These are phyloP conservation scores for Sarcoramphus papa DNA, from an alignment of 2,797 vertebrate species.

Conservation along the genomic window DNA sequence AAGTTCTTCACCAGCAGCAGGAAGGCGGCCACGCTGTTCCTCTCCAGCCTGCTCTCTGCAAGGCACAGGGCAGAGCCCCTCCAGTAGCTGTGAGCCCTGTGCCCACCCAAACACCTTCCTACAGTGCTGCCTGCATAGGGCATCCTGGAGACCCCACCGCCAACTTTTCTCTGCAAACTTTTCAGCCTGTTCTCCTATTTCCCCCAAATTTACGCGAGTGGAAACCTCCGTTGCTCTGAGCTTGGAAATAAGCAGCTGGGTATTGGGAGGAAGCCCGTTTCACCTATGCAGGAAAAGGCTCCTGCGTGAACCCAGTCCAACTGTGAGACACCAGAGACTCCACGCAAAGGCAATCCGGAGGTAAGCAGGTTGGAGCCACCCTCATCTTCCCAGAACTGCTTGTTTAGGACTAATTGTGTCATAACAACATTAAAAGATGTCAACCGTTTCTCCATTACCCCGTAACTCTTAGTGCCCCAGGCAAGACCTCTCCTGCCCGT, in stretches of 20 bases:
- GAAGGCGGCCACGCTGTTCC: constrained; percentile 89
- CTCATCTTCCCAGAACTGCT: neutral
- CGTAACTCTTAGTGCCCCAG: accelerated
- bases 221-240: neutral
- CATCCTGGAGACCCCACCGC: neutral
- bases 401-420: neutral
- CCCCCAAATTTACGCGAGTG: neutral
- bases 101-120: neutral
- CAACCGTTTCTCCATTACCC: neutral
- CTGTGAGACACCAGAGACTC: neutral
- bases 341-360: neutral
- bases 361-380: neutral
- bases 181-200: neutral
- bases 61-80: neutral
- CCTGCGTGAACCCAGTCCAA: neutral
- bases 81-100: neutral
- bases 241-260: neutral
- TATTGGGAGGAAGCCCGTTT: accelerated
- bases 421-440: neutral
- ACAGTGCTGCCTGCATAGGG: neutral
- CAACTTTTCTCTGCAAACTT: neutral
- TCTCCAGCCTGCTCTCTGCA: constrained; percentile 90
- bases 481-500: neutral
- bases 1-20: constrained; percentile 94
- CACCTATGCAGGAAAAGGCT: accelerated